Base-by-base conservation (phyloP, 2,113 vertebrate species). In the Siniperca chuatsi region DNA sequence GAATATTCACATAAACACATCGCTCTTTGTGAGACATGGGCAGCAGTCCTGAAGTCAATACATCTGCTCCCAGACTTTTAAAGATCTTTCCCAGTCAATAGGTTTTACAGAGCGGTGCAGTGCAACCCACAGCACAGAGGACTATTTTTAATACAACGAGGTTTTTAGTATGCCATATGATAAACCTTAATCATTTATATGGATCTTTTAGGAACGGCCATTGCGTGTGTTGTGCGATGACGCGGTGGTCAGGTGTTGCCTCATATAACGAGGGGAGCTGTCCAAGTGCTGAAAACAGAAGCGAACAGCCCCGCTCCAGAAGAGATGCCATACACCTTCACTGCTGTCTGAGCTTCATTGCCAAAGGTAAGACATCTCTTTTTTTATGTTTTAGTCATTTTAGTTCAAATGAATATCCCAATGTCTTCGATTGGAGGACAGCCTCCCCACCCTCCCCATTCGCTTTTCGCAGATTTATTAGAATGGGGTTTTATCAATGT, bases 221-320 rank as follows among this genome's bases (percentile, higher is more conserved):
- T 93, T 95, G 86, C 95, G 95, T 95, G 90, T 75, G 83, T 75
- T 54, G 74, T 82, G 85, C 60, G 87, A 94, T 96, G 96, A 96
- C 96, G 96, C 86, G 87, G 35, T 71, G 90, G 92, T 96, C 94
- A 96, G 93, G 95, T 96, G 96, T 90, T 74, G 79, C 84, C 91
- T 96, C 94, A 90, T 96, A 96, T 95, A 96, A 91, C 81, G 84
- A 55, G 86, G 91, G 95, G 96, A 96, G 97, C 97, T 97, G 96
- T 97, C 97, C 94, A 69, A 92, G 94, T 95, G 92, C 95, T 96
- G 94, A 95, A 96, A 92, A 90, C 93, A 91, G 87, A 92, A 67
- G 86, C 42, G 86, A 79, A 68, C 89, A 81, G 76, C 81, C 60
- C 77, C 89, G 91, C 92, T 91, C 90, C n/a, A 79, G 55, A 80